A percentile compares a stretch with the other conserved stretches of the same genome.
Evolutionary conservation across 2,113 vertebrate genomes (phyloP).

Genomic region (Psilopogon haemacephalus): DNA sequence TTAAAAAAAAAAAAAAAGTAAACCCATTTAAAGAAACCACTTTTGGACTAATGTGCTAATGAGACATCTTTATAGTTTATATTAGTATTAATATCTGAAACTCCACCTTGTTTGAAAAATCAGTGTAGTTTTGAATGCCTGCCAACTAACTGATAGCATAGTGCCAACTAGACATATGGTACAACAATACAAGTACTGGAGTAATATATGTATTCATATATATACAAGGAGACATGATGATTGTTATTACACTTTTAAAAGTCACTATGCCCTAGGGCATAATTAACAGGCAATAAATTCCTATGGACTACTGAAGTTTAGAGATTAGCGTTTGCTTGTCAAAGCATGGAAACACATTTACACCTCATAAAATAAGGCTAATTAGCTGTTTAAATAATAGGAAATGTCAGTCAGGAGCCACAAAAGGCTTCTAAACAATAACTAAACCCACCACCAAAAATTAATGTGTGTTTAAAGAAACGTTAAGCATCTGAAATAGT

Average conservation of each 20-base stretch:
- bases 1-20: no score
- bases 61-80: neutral
- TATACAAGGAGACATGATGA: neutral
- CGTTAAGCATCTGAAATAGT: neutral
- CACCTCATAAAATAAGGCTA: constrained; percentile 22
- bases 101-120: neutral
- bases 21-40: neutral
- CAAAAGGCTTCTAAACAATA: neutral
- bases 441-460: neutral
- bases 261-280: constrained; percentile 6
- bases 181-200: neutral
- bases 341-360: constrained; percentile 52
- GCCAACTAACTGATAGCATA: neutral
- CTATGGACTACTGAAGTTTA: neutral
- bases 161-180: neutral
- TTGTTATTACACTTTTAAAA: constrained; percentile 46
- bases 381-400: constrained; percentile 37
- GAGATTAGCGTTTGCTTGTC: constrained; percentile 27
- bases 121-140: neutral
- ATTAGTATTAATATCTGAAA: neutral
- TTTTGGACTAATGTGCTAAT: neutral
- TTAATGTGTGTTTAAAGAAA: neutral
- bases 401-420: constrained; percentile 23
- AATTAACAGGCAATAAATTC: constrained; percentile 60
- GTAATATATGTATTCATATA: neutral